Conservation (phyloP, 2,888 invertebrate genomes). For the Tetragonisca angustula region DNA sequence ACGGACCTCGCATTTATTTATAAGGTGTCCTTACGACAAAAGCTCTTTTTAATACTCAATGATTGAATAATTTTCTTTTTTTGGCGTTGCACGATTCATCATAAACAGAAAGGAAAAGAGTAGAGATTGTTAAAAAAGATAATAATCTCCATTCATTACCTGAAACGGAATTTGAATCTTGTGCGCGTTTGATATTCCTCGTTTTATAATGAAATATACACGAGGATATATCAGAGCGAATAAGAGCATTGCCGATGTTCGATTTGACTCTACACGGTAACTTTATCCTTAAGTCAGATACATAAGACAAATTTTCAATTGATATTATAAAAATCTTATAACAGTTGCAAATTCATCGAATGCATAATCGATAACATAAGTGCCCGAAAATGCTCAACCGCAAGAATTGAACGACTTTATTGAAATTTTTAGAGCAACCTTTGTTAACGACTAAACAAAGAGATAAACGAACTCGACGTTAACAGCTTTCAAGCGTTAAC, state of each 20-base stretch:
- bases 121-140: neutral
- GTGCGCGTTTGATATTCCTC: slow-evolving; percentile 13
- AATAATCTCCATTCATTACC: slow-evolving; percentile 5
- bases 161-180: slow-evolving; percentile 15
- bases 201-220: slow-evolving; percentile 15
- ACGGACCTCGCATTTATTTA: slow-evolving; percentile 71
- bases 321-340: slow-evolving; percentile 27
- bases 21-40: slow-evolving; percentile 48
- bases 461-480: slow-evolving; percentile 11
- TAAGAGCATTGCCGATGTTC: slow-evolving; percentile 30
- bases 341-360: slow-evolving; percentile 26
- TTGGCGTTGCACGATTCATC: slow-evolving; percentile 44
- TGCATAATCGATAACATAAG: slow-evolving; percentile 24
- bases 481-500: slow-evolving; percentile 20
- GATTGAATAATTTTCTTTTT: slow-evolving; percentile 30
- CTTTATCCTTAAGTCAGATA: slow-evolving; percentile 16
- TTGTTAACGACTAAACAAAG: slow-evolving; percentile 29
- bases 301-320: slow-evolving; percentile 16
- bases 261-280: slow-evolving; percentile 29
- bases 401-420: slow-evolving; percentile 10
- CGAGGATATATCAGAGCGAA: slow-evolving; percentile 19
- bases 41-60: slow-evolving; percentile 45
- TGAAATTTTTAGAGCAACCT: slow-evolving; percentile 9
- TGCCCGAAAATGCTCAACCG: slow-evolving; percentile 15
- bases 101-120: neutral